Percentiles rank a stretch among this genome's conserved stretches.
These are phyloP conservation scores for Trisateles emortualis DNA, from an alignment of 2,888 invertebrate species.

Conservation along the genomic window DNA sequence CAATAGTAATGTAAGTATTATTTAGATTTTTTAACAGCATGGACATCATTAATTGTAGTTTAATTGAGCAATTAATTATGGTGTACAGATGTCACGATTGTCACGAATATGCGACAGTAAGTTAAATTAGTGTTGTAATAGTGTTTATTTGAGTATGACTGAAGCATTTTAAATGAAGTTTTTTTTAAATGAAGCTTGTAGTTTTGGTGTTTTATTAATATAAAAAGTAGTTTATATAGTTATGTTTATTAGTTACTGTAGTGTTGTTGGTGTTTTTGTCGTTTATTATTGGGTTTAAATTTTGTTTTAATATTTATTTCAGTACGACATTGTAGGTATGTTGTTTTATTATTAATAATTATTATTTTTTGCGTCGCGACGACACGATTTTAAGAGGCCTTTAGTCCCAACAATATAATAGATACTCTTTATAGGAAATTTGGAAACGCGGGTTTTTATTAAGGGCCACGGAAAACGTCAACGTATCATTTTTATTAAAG, in stretches of 20 bases:
- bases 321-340: not conserved
- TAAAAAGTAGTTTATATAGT: not conserved
- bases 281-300: too few relatives aligned
- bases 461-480: too few relatives aligned
- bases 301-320: too few relatives aligned
- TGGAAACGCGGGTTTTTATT: too few relatives aligned
- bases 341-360: not conserved
- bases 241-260: not conserved
- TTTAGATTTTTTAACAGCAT: slow-evolving; percentile 14
- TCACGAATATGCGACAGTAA: slow-evolving; percentile 30
- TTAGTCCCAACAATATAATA: not conserved
- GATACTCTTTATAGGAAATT: not conserved
- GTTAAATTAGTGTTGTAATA: slow-evolving; percentile 29
- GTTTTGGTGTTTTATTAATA: not conserved
- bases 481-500: too few relatives aligned
- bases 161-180: not conserved
- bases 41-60: slow-evolving; percentile 27
- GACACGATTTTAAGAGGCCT: not conserved
- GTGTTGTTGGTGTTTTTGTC: too few relatives aligned
- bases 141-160: slow-evolving; percentile 4
- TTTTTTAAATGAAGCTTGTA: not conserved
- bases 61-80: slow-evolving; percentile 40
- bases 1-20: slow-evolving; percentile 21
- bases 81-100: slow-evolving; percentile 14
- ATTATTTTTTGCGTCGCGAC: not conserved